phyloP scores from a whole-genome alignment of 2,797 vertebrate species.

The Alauda arvensis region DNA sequence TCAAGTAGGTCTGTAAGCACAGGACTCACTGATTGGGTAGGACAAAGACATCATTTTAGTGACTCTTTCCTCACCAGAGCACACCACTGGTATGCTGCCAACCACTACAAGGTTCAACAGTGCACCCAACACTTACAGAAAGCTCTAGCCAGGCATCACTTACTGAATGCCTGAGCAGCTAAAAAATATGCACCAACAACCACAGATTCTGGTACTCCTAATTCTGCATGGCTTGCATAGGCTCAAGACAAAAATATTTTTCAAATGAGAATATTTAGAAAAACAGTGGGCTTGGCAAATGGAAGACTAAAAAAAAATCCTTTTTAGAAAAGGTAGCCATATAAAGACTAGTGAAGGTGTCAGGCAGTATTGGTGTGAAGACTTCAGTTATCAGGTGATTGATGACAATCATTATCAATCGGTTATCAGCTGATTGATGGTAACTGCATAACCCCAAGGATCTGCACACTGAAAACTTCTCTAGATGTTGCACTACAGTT shows the following conservation, averaged over 20 bases:
- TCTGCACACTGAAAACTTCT: not conserved
- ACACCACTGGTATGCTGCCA: not conserved
- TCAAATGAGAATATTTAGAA: not conserved
- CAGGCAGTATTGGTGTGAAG: not conserved
- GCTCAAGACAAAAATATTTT: not conserved
- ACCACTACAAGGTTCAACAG: not conserved
- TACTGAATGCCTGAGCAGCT: not conserved
- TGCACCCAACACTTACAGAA: not conserved
- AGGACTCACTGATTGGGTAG: not conserved
- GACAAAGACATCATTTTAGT: not conserved
- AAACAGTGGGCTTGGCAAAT: not conserved
- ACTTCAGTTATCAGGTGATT: not conserved
- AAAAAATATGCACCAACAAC: not conserved
- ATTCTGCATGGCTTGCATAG: not conserved
- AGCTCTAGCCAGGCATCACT: not conserved
- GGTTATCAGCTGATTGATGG: not conserved
- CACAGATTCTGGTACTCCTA: not conserved
- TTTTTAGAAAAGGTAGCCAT: not conserved
- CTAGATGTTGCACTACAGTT: not conserved
- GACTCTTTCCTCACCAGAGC: not conserved
- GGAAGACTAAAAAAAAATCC: not conserved
- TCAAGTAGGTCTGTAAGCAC: not conserved
- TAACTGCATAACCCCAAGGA: not conserved
- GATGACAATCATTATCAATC: not conserved
- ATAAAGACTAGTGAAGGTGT: not conserved